Base-by-base conservation (phyloP, 2,113 vertebrate genomes). In the Aramus guarauna region DNA sequence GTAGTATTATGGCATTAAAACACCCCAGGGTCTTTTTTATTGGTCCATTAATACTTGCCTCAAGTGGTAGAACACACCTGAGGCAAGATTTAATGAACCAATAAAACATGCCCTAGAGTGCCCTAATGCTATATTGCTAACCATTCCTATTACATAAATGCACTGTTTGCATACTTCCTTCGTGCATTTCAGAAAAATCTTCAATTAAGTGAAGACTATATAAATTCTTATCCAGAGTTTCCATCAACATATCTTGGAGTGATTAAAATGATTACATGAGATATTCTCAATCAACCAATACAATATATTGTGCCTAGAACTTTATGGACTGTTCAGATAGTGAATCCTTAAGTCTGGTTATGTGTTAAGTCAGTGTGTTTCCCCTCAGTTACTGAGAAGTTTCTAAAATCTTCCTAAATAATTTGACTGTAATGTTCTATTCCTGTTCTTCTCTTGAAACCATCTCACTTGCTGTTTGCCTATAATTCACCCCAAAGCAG, bases 21-120 rank as follows among this genome's bases (percentile, higher is more conserved):
- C 91, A 98, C 98, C 96, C 98, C 92, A 81, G 96, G 97, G 97
- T 97, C 97, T 94, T 93, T 98, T 98, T 98, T 98, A 98, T 98
- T 98, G 98, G 97, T 97, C 98, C 98, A 98, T 98, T 98, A 98
- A 98, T 98, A 98, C 74, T 98, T 97, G 98, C 98, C 98, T 98
- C 32, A 85, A 98, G 98, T 98, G 97, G 98, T 97, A 97, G 98
- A 98, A 97, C 97, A 97, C 90, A 98, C 98, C 98, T 98, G 96
- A 98, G 98, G 98, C 98, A 97, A 97, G 94, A 97, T 98, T 98
- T 98, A 98, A 98, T 98, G 98, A 98, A 98, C 97, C 97, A 98
- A 98, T 98, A 98, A 98, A 98, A 97, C 97, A 97, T 97, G 97
- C 98, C 97, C 98, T 94, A 92, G 93, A 98, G 98, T 98, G 94